These are phyloP conservation scores for Lethocerus indicus DNA, from an alignment of 1,140 invertebrate species.

Conservation along the genomic window DNA sequence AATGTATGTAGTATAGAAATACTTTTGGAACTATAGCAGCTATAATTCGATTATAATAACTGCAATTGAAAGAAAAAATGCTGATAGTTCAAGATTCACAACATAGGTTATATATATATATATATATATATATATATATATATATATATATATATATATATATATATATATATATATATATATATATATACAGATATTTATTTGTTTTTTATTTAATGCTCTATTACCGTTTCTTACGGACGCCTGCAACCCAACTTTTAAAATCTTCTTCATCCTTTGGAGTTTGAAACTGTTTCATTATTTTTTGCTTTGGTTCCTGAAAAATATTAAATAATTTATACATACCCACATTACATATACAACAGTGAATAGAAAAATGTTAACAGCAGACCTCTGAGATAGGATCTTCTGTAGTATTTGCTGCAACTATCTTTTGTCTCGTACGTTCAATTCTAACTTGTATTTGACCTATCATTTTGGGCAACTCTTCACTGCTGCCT, in stretches of 20 bases:
- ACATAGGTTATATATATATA: neutral
- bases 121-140: too few relatives aligned
- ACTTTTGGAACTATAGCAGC: neutral
- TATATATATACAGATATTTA: too few relatives aligned
- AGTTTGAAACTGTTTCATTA: conserved; percentile 28
- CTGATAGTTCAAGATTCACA: too few relatives aligned
- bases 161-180: too few relatives aligned
- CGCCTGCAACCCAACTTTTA: conserved; percentile 46
- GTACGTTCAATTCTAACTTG: conserved; percentile 61
- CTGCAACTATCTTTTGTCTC: conserved; percentile 56
- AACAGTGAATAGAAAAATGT: neutral
- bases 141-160: too few relatives aligned
- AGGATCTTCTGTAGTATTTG: conserved; percentile 42
- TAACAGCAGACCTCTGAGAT: conserved; percentile 36
- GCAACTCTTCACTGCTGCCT: conserved; percentile 37
- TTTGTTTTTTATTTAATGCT: too few relatives aligned
- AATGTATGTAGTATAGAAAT: too few relatives aligned
- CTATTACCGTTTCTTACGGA: conserved; percentile 42
- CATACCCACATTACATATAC: conserved; percentile 4
- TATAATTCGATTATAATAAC: neutral
- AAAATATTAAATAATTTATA: conserved; percentile 11
- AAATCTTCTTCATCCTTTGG: conserved; percentile 44
- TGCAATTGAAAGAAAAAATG: neutral
- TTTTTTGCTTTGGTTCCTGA: conserved; percentile 27
- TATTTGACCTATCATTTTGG: conserved; percentile 56